phyloP scores from a whole-genome alignment of 2,888 invertebrate species.

The Mesopsocus fuscifrons region DNA sequence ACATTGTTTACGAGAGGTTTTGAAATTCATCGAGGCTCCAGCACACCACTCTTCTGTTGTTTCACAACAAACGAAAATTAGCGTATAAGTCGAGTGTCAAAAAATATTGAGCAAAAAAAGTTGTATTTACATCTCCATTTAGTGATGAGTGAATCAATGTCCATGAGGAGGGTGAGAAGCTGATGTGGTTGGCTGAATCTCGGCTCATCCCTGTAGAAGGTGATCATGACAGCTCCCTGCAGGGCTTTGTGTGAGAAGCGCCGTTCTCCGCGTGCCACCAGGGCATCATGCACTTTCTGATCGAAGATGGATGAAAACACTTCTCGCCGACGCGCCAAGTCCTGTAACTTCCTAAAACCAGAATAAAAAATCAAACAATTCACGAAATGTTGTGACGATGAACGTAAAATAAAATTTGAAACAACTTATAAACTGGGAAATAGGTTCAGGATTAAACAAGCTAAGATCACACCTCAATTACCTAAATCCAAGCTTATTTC shows the following conservation, averaged over 20 bases:
- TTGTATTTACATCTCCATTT: conserved; percentile 91
- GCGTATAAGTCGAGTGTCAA: too few species aligned
- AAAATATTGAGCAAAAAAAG: too few species aligned
- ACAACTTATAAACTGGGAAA: too few species aligned
- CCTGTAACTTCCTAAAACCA: conserved; percentile 38
- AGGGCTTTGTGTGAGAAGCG: conserved; percentile 78
- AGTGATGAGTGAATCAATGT: conserved; percentile 92
- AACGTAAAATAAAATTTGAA: too few species aligned
- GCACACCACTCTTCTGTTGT: too few species aligned
- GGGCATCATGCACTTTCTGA: conserved; percentile 58
- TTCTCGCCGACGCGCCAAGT: conserved; percentile 59
- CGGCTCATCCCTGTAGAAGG: conserved; percentile 90
- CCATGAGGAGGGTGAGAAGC: conserved; percentile 83
- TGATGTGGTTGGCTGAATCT: conserved; percentile 97
- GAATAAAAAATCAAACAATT: conserved; percentile 3
- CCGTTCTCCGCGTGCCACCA: conserved; percentile 70
- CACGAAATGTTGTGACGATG: too few species aligned
- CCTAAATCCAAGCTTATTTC: too few species aligned
- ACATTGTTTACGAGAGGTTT: too few species aligned
- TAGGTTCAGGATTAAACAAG: too few species aligned
- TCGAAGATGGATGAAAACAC: conserved; percentile 84
- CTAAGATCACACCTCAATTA: too few species aligned
- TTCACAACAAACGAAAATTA: too few species aligned
- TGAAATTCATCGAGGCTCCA: too few species aligned
- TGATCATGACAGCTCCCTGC: conserved; percentile 96